A percentile compares a stretch with the other conserved stretches of the same genome.
Evolutionary conservation across 2,113 vertebrate species (phyloP).

Genomic region (Semicossyphus pulcher): DNA sequence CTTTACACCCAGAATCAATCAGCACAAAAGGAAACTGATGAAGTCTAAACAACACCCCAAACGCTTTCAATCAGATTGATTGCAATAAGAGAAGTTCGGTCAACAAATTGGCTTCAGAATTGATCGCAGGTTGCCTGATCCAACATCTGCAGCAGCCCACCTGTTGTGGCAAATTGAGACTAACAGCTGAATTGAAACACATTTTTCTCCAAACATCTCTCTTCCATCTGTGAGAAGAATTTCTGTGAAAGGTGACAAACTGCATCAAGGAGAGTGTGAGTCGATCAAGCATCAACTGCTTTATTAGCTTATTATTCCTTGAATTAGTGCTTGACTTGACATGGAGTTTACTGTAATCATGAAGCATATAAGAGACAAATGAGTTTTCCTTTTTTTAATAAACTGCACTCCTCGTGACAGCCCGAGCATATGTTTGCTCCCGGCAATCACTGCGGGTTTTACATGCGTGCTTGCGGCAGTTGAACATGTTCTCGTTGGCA

Average conservation of each 20-base stretch:
- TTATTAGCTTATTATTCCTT: conserved; percentile 2
- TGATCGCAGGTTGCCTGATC: background rate
- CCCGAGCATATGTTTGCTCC: conserved; percentile 50
- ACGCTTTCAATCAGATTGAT: background rate
- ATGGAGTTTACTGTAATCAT: conserved; percentile 19
- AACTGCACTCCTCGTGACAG: background rate
- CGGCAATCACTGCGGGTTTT: conserved; percentile 32
- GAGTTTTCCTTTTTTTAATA: background rate
- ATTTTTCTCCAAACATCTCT: background rate
- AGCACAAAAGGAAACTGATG: too few relatives aligned
- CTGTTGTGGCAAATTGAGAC: conserved; percentile 17
- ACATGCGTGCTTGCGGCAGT: conserved; percentile 21
- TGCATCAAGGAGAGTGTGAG: conserved; percentile 1
- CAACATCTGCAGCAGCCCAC: conserved; percentile 42
- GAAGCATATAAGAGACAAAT: background rate
- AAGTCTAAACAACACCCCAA: too few relatives aligned
- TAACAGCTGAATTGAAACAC: background rate
- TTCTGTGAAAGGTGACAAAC: conserved; percentile 4
- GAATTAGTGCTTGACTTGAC: conserved; percentile 5
- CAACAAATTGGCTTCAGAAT: conserved; percentile 7
- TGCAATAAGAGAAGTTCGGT: background rate
- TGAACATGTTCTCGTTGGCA: conserved; percentile 22
- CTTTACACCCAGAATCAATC: too few relatives aligned
- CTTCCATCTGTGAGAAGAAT: background rate
- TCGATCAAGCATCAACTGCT: background rate